Evolutionary conservation across 2,888 invertebrate species (phyloP).

Genomic region (Zootermopsis nevadensis): DNA sequence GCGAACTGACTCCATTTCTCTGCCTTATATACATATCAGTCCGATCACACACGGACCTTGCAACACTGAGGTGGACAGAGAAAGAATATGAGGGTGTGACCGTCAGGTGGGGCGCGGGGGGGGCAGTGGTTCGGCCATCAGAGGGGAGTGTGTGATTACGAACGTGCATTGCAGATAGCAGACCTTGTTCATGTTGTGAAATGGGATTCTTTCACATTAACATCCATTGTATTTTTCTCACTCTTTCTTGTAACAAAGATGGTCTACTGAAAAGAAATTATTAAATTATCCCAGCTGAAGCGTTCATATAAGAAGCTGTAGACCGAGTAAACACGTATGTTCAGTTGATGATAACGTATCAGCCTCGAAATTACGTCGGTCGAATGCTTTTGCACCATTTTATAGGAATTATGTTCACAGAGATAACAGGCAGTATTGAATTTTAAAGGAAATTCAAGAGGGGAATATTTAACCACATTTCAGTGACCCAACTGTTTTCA

Average conservation of each 20-base stretch:
- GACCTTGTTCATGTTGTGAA: neutral
- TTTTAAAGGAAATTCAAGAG: too few species aligned
- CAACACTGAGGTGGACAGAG: constrained; percentile 2
- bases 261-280: neutral
- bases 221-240: neutral
- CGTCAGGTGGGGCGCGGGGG: neutral
- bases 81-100: neutral
- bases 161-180: neutral
- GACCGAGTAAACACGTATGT: neutral
- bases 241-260: neutral
- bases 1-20: neutral
- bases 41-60: neutral
- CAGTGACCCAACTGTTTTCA: too few species aligned
- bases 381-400: too few species aligned
- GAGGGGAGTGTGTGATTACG: neutral
- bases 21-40: neutral
- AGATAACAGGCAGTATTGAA: too few species aligned
- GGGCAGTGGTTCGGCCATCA: neutral
- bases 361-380: too few species aligned
- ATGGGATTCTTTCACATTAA: neutral
- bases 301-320: neutral
- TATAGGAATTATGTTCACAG: too few species aligned
- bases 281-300: neutral
- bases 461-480: too few species aligned
- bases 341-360: neutral